phyloP scores from a whole-genome alignment of 2,888 invertebrate genomes.

The Gisinianus flammeolus region DNA sequence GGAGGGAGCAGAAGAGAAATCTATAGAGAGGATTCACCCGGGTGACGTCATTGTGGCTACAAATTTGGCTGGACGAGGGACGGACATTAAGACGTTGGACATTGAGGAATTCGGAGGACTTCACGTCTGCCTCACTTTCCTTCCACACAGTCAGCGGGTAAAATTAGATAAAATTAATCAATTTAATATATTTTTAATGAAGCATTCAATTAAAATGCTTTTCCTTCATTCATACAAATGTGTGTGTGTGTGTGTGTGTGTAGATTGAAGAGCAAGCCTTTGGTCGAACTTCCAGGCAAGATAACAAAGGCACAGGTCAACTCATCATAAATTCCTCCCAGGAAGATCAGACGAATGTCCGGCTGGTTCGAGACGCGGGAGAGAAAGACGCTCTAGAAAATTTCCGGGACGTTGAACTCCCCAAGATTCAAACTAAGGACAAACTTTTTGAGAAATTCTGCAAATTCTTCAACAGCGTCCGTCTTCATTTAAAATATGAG shows the following conservation, averaged over 20 bases:
- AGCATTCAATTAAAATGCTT: no score
- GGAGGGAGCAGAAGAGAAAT: slow-evolving; percentile 35
- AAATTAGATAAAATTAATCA: no score
- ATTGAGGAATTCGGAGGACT: slow-evolving; percentile 45
- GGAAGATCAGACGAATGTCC: background rate
- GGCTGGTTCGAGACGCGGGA: background rate
- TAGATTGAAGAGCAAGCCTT: slow-evolving; percentile 43
- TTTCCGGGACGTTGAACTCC: slow-evolving; percentile 21
- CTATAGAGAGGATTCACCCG: slow-evolving; percentile 36
- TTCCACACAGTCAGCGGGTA: slow-evolving; percentile 39
- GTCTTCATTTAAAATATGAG: background rate
- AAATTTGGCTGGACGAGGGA: slow-evolving; percentile 49
- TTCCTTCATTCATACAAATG: no score
- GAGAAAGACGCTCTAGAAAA: slow-evolving; percentile 28
- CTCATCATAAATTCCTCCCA: slow-evolving; percentile 17
- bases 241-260: no score
- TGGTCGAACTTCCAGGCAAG: slow-evolving; percentile 46
- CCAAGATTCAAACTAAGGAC: slow-evolving; percentile 37
- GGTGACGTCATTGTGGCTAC: slow-evolving; percentile 46
- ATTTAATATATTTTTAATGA: no score
- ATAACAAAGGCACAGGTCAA: slow-evolving; percentile 40
- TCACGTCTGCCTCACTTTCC: slow-evolving; percentile 44
- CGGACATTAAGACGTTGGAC: slow-evolving; percentile 45
- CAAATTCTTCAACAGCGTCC: background rate
- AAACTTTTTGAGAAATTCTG: slow-evolving; percentile 34